These are phyloP conservation scores for Trinorchestia longiramus DNA, from an alignment of 1,140 invertebrate genomes.

Conservation along the genomic window DNA sequence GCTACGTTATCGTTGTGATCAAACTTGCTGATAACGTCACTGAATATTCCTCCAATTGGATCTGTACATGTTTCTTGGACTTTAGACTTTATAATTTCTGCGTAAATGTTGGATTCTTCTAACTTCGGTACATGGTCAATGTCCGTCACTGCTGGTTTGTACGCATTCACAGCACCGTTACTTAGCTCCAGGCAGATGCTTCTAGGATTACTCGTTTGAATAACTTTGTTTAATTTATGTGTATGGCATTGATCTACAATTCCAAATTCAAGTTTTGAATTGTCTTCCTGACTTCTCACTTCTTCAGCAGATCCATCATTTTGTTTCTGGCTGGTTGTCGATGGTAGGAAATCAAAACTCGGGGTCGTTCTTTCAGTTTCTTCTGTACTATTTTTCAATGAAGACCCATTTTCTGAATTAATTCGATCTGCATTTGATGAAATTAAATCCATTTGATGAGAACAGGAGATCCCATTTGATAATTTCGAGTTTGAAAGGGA, in stretches of 20 bases:
- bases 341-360: not conserved
- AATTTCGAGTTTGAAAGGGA: not conserved
- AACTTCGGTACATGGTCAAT: not conserved
- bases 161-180: not conserved
- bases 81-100: not conserved
- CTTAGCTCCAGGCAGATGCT: not conserved
- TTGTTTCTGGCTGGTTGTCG: not conserved
- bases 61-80: not conserved
- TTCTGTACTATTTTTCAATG: not conserved
- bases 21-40: not conserved
- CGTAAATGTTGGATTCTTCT: not conserved
- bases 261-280: not conserved
- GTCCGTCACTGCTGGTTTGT: not conserved
- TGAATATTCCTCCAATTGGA: not conserved
- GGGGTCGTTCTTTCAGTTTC: not conserved
- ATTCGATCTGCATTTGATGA: not conserved
- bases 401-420: not conserved
- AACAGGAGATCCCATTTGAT: not conserved
- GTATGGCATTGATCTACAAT: not conserved
- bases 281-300: not conserved
- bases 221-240: not conserved
- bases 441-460: not conserved
- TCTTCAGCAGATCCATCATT: not conserved
- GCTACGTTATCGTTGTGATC: not conserved
- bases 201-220: not conserved